A percentile compares a stretch with the other conserved stretches of the same genome.
These are phyloP conservation scores for Ctena decussata DNA, from an alignment of 2,888 invertebrate species.

Conservation along the genomic window DNA sequence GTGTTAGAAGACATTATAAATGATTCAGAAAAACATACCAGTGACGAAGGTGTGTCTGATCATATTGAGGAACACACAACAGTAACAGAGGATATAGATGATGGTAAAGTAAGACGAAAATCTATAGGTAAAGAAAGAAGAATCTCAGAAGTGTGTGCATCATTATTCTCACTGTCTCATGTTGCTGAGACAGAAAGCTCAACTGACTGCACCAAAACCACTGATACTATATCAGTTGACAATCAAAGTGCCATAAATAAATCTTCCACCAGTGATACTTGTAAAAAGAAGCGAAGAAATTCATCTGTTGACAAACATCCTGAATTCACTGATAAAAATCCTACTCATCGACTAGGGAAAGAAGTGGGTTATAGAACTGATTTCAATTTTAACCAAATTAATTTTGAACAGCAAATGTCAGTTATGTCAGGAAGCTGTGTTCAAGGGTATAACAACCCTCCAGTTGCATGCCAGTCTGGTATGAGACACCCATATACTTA, in stretches of 20 bases:
- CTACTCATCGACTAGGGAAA: not conserved
- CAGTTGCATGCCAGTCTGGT: not conserved
- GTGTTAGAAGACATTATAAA: not conserved
- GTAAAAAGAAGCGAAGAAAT: not conserved
- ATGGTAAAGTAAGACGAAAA: not conserved
- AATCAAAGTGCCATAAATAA: conserved; percentile 2
- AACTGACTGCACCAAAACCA: not conserved
- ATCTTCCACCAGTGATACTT: not conserved
- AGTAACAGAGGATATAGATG: not conserved
- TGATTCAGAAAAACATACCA: not conserved
- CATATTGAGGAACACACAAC: not conserved
- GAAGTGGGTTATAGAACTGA: not conserved
- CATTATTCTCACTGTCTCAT: not conserved
- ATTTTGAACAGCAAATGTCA: not conserved
- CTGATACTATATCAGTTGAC: not conserved
- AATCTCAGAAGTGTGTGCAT: conserved; percentile 12
- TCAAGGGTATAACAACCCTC: not conserved
- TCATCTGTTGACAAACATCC: conserved; percentile 1
- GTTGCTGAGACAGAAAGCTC: not conserved
- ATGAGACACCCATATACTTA: not conserved
- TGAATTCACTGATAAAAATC: not conserved
- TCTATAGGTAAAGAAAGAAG: conserved; percentile 2
- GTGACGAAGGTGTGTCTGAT: not conserved
- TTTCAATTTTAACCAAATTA: not conserved
- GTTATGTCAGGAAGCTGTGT: conserved; percentile 3